Evolutionary conservation across 2,888 invertebrate species (phyloP).

Genomic region (Lepidochrysops patricia): DNA sequence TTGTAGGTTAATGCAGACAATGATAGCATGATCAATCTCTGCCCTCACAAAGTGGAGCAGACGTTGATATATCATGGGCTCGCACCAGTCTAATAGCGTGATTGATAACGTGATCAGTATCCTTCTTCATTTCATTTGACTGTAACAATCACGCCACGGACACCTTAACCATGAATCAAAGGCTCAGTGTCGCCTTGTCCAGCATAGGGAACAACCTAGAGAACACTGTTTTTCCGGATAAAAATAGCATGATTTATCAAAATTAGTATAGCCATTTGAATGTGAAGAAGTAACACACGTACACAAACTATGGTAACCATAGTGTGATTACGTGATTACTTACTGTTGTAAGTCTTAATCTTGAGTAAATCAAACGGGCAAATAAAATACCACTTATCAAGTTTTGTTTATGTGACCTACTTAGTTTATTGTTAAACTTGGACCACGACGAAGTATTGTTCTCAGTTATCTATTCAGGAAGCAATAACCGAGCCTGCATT

Average conservation of each 20-base stretch:
- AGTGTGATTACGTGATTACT: too few relatives aligned
- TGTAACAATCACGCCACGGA: slow-evolving; percentile 3
- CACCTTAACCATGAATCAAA: not conserved
- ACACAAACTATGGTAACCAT: too few relatives aligned
- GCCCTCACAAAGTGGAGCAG: slow-evolving; percentile 30
- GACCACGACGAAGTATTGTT: not conserved
- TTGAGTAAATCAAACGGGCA: not conserved
- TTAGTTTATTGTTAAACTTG: not conserved
- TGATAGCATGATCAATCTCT: slow-evolving; percentile 38
- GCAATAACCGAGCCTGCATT: not conserved
- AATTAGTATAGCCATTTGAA: too few relatives aligned
- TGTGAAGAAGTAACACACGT: too few relatives aligned
- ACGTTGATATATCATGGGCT: slow-evolving; percentile 38
- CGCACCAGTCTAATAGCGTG: slow-evolving; percentile 33
- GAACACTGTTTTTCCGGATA: too few relatives aligned
- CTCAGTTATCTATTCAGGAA: not conserved
- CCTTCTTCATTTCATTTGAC: slow-evolving; percentile 16
- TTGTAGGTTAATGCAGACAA: slow-evolving; percentile 27
- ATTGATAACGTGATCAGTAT: slow-evolving; percentile 29
- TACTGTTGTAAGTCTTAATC: not conserved
- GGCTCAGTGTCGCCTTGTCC: too few relatives aligned
- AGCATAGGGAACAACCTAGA: too few relatives aligned
- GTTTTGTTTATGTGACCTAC: not conserved
- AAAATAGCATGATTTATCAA: too few relatives aligned
- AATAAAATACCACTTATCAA: not conserved